Evolutionary conservation across 2,888 invertebrate genomes (phyloP).

Genomic region (Meandrusa payeni): DNA sequence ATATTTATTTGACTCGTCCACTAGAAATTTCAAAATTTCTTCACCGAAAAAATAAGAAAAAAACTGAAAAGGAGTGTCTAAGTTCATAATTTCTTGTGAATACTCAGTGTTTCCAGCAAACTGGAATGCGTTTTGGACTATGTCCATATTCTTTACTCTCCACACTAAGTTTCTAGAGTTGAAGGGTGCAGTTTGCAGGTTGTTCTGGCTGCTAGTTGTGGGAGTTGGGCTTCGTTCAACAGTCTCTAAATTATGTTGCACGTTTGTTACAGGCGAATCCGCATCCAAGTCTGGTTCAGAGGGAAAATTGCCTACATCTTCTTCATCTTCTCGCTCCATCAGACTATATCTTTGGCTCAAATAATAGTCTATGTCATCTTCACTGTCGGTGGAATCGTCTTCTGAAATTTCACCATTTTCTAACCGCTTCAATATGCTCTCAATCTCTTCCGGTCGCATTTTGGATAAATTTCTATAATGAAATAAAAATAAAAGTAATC

Average conservation of each 20-base stretch:
- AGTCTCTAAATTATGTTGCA: conserved; percentile 39
- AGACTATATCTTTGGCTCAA: conserved; percentile 38
- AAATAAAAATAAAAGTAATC: too few species aligned
- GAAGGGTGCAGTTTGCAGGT: conserved; percentile 39
- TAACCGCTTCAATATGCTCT: too few species aligned
- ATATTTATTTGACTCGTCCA: conserved; percentile 10
- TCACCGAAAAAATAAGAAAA: conserved; percentile 39
- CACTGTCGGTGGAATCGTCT: too few species aligned
- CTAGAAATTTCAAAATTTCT: conserved; percentile 33
- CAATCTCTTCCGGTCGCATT: too few species aligned
- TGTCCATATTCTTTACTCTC: conserved; percentile 42
- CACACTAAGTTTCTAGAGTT: conserved; percentile 38
- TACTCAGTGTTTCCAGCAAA: conserved; percentile 36
- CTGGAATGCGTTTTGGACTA: conserved; percentile 37
- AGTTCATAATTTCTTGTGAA: conserved; percentile 38
- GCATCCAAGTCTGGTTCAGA: conserved; percentile 34
- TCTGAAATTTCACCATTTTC: too few species aligned
- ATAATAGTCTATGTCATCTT: conserved; percentile 40
- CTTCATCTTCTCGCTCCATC: conserved; percentile 38
- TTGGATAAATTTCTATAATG: too few species aligned
- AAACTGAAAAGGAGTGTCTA: conserved; percentile 39
- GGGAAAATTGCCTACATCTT: conserved; percentile 38
- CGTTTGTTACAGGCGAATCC: conserved; percentile 32
- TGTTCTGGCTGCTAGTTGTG: conserved; percentile 36
- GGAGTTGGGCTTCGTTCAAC: too few species aligned